Evolutionary conservation across 2,797 vertebrate species (phyloP).

Genomic region (Characodon lateralis): DNA sequence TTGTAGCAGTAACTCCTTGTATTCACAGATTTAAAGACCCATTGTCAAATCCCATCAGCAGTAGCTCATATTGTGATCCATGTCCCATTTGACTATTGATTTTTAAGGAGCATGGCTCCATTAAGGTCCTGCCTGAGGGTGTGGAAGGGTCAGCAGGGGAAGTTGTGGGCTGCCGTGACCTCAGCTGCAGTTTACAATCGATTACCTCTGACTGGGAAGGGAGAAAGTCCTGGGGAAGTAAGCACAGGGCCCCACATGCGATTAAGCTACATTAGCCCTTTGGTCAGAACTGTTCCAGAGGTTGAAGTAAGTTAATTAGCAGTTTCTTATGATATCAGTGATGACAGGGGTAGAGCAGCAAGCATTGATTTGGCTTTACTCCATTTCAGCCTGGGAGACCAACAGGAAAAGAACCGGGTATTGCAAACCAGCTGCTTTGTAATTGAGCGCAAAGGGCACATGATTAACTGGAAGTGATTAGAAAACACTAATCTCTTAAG

Average conservation of each 20-base stretch:
- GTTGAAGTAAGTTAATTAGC: constrained; percentile 87
- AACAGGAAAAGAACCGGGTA: constrained; percentile 54
- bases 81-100: constrained; percentile 97
- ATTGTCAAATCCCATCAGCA: constrained; percentile 74
- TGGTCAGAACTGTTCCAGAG: constrained; percentile 85
- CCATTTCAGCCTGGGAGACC: constrained; percentile 76
- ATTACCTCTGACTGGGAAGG: constrained; percentile 88
- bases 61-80: constrained; percentile 81
- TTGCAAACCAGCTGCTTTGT: constrained; percentile 44
- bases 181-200: constrained; percentile 93
- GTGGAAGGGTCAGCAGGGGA: constrained; percentile 87
- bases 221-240: constrained; percentile 89
- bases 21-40: constrained; percentile 65
- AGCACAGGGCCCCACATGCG: constrained; percentile 82
- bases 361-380: constrained; percentile 81
- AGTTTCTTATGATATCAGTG: constrained; percentile 83
- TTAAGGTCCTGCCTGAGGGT: constrained; percentile 91
- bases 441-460: constrained; percentile 50
- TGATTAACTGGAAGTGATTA: constrained; percentile 75
- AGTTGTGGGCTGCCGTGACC: constrained; percentile 89
- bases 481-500: constrained; percentile 37
- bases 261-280: constrained; percentile 90
- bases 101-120: constrained; percentile 91
- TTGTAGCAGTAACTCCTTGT: constrained; percentile 34
- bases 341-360: constrained; percentile 79